Conservation (phyloP, 2,888 invertebrate genomes). For the Ichneumon xanthorius region DNA sequence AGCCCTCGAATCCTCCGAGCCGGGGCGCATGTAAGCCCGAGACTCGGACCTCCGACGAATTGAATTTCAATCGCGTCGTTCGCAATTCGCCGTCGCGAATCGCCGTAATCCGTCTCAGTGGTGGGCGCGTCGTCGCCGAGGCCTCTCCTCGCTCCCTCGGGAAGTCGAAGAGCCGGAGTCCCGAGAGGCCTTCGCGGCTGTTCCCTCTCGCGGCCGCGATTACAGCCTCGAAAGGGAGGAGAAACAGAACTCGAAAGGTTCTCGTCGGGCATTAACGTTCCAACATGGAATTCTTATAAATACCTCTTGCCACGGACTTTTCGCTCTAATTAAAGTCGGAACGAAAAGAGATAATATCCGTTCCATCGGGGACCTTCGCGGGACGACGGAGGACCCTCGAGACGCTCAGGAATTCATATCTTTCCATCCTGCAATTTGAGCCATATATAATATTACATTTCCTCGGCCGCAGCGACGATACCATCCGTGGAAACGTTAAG, state of each 20-base stretch:
- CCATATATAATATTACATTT: conserved; percentile 38
- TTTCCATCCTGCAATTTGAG: conserved; percentile 35
- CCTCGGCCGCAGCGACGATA: not conserved
- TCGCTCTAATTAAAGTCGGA: conserved; percentile 55
- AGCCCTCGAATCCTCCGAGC: not conserved
- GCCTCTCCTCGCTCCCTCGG: not conserved
- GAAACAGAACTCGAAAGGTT: conserved; percentile 37
- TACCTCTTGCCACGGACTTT: conserved; percentile 43
- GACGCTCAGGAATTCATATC: conserved; percentile 35
- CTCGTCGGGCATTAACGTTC: conserved; percentile 45
- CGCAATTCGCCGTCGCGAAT: conserved; percentile 81
- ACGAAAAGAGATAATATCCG: conserved; percentile 11
- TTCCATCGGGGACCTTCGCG: not conserved
- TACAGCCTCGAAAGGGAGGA: conserved; percentile 35
- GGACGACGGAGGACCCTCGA: not conserved
- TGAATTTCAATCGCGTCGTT: conserved; percentile 81
- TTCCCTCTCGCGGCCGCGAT: conserved; percentile 29
- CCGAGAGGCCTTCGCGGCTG: conserved; percentile 2
- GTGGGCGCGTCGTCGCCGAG: not conserved
- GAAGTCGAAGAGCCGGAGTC: not conserved
- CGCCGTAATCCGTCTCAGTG: conserved; percentile 46
- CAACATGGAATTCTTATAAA: conserved; percentile 49
- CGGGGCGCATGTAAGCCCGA: not conserved
- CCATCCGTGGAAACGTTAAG: too few species aligned
- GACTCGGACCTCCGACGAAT: conserved; percentile 77